phyloP scores from a whole-genome alignment of 2,113 vertebrate species.

The Polyodon spathula region DNA sequence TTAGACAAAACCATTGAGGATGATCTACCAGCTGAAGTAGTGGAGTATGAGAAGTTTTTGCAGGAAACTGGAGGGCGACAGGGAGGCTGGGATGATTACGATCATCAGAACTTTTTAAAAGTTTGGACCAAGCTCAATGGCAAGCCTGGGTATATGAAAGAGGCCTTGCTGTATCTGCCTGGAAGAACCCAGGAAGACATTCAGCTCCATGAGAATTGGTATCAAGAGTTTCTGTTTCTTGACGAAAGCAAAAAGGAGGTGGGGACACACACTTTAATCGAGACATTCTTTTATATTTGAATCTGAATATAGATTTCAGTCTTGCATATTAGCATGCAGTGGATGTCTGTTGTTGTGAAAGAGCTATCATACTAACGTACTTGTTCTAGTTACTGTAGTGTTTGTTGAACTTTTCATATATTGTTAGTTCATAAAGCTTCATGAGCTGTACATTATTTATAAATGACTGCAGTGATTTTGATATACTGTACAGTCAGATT shows the following conservation, averaged over 20 bases:
- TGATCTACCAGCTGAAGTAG: constrained; percentile 62
- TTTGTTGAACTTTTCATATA: no score
- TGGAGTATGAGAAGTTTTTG: constrained; percentile 72
- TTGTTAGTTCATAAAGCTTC: no score
- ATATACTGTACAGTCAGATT: no score
- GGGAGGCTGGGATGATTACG: constrained; percentile 82
- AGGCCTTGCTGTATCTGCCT: constrained; percentile 65
- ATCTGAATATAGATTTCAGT: no score
- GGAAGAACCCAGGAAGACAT: constrained; percentile 68
- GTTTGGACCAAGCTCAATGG: constrained; percentile 67
- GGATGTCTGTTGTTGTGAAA: no score
- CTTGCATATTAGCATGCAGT: no score
- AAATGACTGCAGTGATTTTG: no score
- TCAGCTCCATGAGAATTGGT: constrained; percentile 72
- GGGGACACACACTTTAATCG: not conserved
- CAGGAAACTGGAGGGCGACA: constrained; percentile 67
- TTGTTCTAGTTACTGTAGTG: no score
- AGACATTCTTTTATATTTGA: no score
- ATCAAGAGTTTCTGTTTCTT: constrained; percentile 66
- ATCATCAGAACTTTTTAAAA: constrained; percentile 76
- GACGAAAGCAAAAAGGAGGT: constrained; percentile 81
- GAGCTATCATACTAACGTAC: no score
- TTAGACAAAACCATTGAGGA: constrained; percentile 30
- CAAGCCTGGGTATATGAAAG: constrained; percentile 52
- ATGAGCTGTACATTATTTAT: no score